A percentile compares a stretch with the other conserved stretches of the same genome.
Conservation (phyloP, 2,888 invertebrate species). For the Baronia brevicornis region DNA sequence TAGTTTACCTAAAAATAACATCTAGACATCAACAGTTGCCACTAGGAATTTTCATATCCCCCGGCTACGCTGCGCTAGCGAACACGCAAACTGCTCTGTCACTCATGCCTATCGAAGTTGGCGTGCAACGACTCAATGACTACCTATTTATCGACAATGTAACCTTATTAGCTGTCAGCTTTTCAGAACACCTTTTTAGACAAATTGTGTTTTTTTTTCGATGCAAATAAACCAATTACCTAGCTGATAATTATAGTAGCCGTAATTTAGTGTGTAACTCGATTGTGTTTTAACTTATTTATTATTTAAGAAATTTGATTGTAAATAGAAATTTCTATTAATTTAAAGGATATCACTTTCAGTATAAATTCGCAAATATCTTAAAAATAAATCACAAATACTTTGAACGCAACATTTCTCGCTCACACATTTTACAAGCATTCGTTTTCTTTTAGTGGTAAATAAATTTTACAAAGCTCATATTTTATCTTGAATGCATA, state of each 20-base stretch:
- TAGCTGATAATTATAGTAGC: neutral
- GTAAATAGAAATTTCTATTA: no score
- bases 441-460: slow-evolving; percentile 4
- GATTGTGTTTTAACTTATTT: no score
- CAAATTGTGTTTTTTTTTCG: slow-evolving; percentile 6
- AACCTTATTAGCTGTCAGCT: slow-evolving; percentile 28
- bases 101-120: slow-evolving; percentile 45
- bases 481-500: slow-evolving; percentile 11
- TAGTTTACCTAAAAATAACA: no score
- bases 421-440: neutral
- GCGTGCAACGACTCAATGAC: slow-evolving; percentile 36
- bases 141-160: slow-evolving; percentile 35
- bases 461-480: slow-evolving; percentile 8
- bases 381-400: slow-evolving; percentile 5
- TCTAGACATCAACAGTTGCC: slow-evolving; percentile 37
- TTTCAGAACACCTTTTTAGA: slow-evolving; percentile 14
- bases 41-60: slow-evolving; percentile 36
- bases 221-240: neutral
- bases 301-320: no score
- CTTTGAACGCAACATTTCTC: slow-evolving; percentile 4
- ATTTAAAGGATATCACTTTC: no score
- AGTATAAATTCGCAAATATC: no score
- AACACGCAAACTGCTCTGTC: slow-evolving; percentile 33
- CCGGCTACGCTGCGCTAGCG: slow-evolving; percentile 25
- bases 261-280: no score